Percentiles rank a stretch among this genome's conserved stretches.
Evolutionary conservation across 2,888 invertebrate species (phyloP).

Genomic region (Phrixothrix hirtus): DNA sequence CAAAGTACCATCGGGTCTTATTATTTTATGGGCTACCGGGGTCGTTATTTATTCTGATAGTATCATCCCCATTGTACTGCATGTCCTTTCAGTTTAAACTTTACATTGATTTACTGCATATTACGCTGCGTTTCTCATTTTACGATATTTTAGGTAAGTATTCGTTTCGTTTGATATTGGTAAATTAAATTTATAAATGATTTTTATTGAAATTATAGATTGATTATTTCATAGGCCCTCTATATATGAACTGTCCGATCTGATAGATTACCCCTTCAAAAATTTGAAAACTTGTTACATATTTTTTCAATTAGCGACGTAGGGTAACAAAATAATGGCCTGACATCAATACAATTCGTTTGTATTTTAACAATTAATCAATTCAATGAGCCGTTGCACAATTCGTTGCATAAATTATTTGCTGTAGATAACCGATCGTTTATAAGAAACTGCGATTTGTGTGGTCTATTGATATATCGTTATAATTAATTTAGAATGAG

Average conservation of each 20-base stretch:
- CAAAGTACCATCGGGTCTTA: slow-evolving; percentile 27
- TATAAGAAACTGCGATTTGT: background rate
- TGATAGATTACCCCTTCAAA: too few species aligned
- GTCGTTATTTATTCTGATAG: slow-evolving; percentile 29
- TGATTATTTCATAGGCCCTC: too few species aligned
- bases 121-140: slow-evolving; percentile 14
- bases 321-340: background rate
- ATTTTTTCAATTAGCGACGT: too few species aligned
- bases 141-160: slow-evolving; percentile 14
- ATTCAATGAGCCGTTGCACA: background rate
- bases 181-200: slow-evolving; percentile 11
- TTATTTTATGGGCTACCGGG: slow-evolving; percentile 28
- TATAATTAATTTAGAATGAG: background rate
- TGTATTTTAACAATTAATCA: slow-evolving; percentile 2
- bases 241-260: too few species aligned
- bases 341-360: slow-evolving; percentile 2
- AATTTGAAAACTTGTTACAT: too few species aligned
- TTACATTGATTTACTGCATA: slow-evolving; percentile 25
- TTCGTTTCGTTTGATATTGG: slow-evolving; percentile 5
- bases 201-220: background rate
- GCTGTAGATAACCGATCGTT: background rate
- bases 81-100: slow-evolving; percentile 24
- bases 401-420: background rate
- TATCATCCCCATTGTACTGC: slow-evolving; percentile 26
- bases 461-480: background rate